Evolutionary conservation across 2,888 invertebrate species (phyloP).

Genomic region (Adineta ricciae): DNA sequence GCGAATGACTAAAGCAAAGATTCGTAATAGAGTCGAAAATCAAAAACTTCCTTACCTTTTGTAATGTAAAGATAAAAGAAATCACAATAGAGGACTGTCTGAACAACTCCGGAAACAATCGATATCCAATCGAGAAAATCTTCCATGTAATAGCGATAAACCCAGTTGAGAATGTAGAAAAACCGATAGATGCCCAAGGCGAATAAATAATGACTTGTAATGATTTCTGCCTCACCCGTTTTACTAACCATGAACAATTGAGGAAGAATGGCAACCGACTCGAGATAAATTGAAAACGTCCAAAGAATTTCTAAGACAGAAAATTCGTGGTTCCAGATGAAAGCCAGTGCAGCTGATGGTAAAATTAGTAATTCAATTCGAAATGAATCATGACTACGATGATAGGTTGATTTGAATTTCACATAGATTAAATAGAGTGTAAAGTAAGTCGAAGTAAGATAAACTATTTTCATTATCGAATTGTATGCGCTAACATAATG

Average conservation of each 20-base stretch:
- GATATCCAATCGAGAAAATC: conserved; percentile 89
- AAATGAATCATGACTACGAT: conserved; percentile 94
- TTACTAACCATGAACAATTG: conserved; percentile 90
- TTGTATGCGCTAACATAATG: conserved; percentile 88
- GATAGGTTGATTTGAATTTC: conserved; percentile 93
- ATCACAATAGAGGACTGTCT: conserved; percentile 95
- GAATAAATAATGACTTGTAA: conserved; percentile 60
- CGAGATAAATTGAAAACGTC: conserved; percentile 98
- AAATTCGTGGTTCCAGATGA: conserved; percentile 89
- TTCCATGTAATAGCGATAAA: conserved; percentile 78
- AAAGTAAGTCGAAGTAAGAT: conserved; percentile 44
- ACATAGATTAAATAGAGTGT: conserved; percentile 80
- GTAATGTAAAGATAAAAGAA: conserved; percentile 99
- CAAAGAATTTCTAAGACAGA: conserved; percentile 83
- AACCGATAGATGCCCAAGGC: conserved; percentile 55
- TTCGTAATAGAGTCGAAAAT: too few relatives aligned
- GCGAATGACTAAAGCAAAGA: not conserved
- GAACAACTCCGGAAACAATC: conserved; percentile 88
- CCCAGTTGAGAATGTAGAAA: conserved; percentile 87
- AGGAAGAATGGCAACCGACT: conserved; percentile 93
- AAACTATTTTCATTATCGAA: conserved; percentile 74
- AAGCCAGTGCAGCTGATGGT: conserved; percentile 73
- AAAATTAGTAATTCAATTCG: conserved; percentile 85
- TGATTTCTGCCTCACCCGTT: conserved; percentile 94
- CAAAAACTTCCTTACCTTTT: conserved; percentile 57